Conservation (phyloP, 1,140 invertebrate species). For the Nephila pilipes region DNA sequence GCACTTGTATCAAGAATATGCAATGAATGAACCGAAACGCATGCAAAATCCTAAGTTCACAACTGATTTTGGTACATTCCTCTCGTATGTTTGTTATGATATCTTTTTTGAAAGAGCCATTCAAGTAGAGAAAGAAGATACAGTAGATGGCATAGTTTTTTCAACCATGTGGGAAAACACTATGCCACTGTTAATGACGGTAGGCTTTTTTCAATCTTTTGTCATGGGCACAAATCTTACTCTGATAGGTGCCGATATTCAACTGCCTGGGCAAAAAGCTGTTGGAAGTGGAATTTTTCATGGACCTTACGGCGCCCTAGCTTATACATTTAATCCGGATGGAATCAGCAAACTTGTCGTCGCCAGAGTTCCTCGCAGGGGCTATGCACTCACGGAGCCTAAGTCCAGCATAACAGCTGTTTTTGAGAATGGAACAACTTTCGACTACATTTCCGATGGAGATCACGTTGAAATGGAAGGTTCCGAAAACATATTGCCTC, state of each 20-base stretch:
- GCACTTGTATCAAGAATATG: slow-evolving; percentile 86
- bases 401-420: not conserved
- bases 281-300: slow-evolving; percentile 73
- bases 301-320: slow-evolving; percentile 9
- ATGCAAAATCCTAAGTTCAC: slow-evolving; percentile 84
- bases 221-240: slow-evolving; percentile 83
- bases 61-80: slow-evolving; percentile 85
- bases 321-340: slow-evolving; percentile 34
- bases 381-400: not conserved
- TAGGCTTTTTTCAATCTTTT: slow-evolving; percentile 84
- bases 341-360: slow-evolving; percentile 26
- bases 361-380: slow-evolving; percentile 13
- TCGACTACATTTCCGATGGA: not conserved
- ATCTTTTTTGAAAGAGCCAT: slow-evolving; percentile 85
- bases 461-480: not conserved
- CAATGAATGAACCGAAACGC: slow-evolving; percentile 83
- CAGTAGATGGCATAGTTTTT: slow-evolving; percentile 87
- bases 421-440: not conserved
- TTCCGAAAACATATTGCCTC: not conserved
- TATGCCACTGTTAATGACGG: slow-evolving; percentile 85
- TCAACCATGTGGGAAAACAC: slow-evolving; percentile 88
- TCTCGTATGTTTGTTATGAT: slow-evolving; percentile 89
- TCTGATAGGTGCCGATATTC: slow-evolving; percentile 84
- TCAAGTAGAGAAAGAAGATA: slow-evolving; percentile 82
- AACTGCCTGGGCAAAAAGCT: slow-evolving; percentile 79